Evolutionary conservation across 2,113 vertebrate species (phyloP), one percentile per base, ranked within the genome.

Genomic region (Alouatta palliata): DNA sequence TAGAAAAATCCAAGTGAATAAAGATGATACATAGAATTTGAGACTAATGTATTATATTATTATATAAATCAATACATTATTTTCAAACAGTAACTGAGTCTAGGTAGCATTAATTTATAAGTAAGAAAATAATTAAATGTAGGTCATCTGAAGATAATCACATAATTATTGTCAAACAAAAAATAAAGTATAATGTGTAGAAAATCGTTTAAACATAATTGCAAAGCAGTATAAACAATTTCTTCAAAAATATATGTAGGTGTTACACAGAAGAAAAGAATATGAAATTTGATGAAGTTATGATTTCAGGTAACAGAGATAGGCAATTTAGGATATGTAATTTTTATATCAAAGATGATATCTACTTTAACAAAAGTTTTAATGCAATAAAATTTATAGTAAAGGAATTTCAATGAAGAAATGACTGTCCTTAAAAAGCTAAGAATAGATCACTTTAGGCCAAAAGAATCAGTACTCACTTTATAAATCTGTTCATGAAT

Each of bases 191-290:
- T 1, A 92, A 52, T 76, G 76, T 85, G 6, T 71, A 92, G 23
- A 25, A 95, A 95, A 76, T 87, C 2, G 82, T 84, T 97, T 97
- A 93, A 90, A 90, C 13, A 49, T 77, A 92, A 97, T 82, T 95
- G 40, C 19, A 87, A 77, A 47, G 13, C 79, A 66, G 19, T 85
- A 75, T 40, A 47, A 90, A 92, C 56, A 73, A 43, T 90, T 92
- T 73, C 5, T 11, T 8, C 54, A 76, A 21, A 54, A 92, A 90
- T 76, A 21, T 95, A 54, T n/a, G 61, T 81, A 73, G 21, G 1
- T 3, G 0, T 83, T 92, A 58, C 82, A 13, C 3, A 88, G 76
- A 1, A 4, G 70, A 9, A 85, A 89, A 64, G 0, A 47, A 91
- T 64, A 43, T 8, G 90, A 83, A 40, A 92, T 35, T 82, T 86